Evolutionary conservation across 2,888 invertebrate genomes (phyloP), one percentile per base, ranked within the genome.

Genomic region (Dynastes maya): DNA sequence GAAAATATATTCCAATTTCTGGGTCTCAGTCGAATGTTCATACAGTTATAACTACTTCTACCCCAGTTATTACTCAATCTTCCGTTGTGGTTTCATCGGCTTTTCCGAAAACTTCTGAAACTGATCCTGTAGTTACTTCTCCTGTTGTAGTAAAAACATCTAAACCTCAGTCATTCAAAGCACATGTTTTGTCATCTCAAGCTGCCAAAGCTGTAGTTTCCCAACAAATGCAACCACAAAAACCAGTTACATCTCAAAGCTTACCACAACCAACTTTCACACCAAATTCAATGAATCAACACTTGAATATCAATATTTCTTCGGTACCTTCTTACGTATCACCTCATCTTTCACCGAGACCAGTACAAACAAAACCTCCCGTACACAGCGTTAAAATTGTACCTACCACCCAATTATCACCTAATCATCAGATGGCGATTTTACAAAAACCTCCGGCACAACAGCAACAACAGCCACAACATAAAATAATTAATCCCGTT

Each of bases 1-100:
- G 93, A 11, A 91, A 92, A 82, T 93, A 93, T 85, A 91, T 93
- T 78, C 92, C 93, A 1, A 90, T 93, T 32, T 89, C 90, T 2
- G 75, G 75, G 3, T 65, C 64, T n/a, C 75, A 75, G 51, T 65
- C 64, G 5, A 64, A 29, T 51, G 51, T 22, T 32, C 65, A 64
- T 51, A 53, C 64, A 1, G 75, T 75, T 64, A 65, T 64, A 51
- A 75, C 64, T 64, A 64, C 51, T 11, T 64, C 75, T 6, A 9
- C 75, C 2, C 37, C 75, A 13, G 64, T 32, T 51, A 65, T 64
- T 22, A 51, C 75, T 3, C 75, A 75, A 64, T 16, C 75, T 65
- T 75, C 64, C 32, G 65, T 51, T 72, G 71, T 55, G 6, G 61
- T 58, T 16, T 61, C 64, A 40, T 32, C 58, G 9, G 72, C 51